Evolutionary conservation across 53 echinoderm and acorn worm species (phyloP).

Genomic region (Antedon mediterranea): DNA sequence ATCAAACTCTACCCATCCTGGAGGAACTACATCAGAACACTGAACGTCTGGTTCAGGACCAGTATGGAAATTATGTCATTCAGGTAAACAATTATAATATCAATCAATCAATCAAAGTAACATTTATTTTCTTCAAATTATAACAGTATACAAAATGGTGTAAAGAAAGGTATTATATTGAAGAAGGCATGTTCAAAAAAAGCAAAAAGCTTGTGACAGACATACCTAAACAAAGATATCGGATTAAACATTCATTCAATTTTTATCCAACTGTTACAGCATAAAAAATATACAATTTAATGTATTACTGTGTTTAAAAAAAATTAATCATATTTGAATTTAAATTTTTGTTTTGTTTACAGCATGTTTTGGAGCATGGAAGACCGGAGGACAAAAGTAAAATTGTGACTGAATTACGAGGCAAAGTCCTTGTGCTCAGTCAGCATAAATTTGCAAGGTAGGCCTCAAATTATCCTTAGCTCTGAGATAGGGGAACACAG

Average conservation of each 20-base stretch:
- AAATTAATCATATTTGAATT: background rate
- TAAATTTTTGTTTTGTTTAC: background rate
- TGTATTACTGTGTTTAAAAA: too few relatives aligned
- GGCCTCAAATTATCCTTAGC: background rate
- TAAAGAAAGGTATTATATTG: too few relatives aligned
- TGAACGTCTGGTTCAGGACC: conserved; percentile 94
- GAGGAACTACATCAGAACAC: conserved; percentile 95
- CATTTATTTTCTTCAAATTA: too few relatives aligned
- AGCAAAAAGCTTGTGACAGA: too few relatives aligned
- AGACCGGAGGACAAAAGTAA: conserved; percentile 97
- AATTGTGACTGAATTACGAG: conserved; percentile 85
- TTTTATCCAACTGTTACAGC: too few relatives aligned
- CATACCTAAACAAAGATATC: too few relatives aligned
- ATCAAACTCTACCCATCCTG: conserved; percentile 94
- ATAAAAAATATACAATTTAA: background rate
- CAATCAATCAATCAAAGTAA: too few relatives aligned
- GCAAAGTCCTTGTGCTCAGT: conserved; percentile 82
- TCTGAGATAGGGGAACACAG: too few relatives aligned
- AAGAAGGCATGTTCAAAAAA: too few relatives aligned
- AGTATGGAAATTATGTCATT: conserved; percentile 99
- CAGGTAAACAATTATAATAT: conserved; percentile 45
- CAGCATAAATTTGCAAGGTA: conserved; percentile 99
- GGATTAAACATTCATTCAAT: too few relatives aligned
- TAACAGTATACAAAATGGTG: too few relatives aligned
- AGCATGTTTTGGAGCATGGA: conserved; percentile 99